A percentile compares a stretch with the other conserved stretches of the same genome.
Conservation (phyloP, 2,888 invertebrate genomes). For the Chelonus formosanus region DNA sequence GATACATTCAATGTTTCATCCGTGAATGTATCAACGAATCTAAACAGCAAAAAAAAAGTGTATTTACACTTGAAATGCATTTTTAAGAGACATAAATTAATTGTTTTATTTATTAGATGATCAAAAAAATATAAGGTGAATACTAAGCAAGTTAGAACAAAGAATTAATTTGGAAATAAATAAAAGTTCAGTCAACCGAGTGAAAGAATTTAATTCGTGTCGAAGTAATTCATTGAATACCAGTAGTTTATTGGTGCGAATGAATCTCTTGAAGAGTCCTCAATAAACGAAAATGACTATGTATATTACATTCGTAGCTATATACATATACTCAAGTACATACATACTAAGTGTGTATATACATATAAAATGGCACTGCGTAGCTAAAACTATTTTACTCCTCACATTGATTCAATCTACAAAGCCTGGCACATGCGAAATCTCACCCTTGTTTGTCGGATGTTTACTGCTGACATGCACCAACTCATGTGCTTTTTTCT, state of each 20-base stretch:
- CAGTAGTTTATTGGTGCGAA: constrained; percentile 46
- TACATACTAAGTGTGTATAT: background rate
- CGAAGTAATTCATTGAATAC: constrained; percentile 46
- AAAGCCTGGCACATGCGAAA: constrained; percentile 46
- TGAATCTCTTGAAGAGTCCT: constrained; percentile 17
- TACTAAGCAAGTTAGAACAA: background rate
- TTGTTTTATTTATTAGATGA: no score
- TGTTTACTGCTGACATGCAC: constrained; percentile 45
- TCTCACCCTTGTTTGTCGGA: constrained; percentile 56
- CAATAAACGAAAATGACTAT: constrained; percentile 19
- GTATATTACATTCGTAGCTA: background rate
- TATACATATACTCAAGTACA: background rate
- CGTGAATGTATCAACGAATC: no score
- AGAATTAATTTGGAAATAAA: constrained; percentile 9
- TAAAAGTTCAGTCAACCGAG: constrained; percentile 5
- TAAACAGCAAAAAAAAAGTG: no score
- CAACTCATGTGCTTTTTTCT: constrained; percentile 7
- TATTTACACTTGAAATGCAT: no score
- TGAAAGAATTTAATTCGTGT: constrained; percentile 50
- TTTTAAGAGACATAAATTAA: no score
- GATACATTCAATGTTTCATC: no score
- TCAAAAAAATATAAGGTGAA: no score
- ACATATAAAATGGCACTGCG: background rate
- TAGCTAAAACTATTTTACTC: background rate
- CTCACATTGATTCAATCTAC: constrained; percentile 20